Percentiles rank a stretch among this genome's conserved stretches.
phyloP scores from a whole-genome alignment of 2,888 invertebrate species.

The Carpatolechia fugitivella region DNA sequence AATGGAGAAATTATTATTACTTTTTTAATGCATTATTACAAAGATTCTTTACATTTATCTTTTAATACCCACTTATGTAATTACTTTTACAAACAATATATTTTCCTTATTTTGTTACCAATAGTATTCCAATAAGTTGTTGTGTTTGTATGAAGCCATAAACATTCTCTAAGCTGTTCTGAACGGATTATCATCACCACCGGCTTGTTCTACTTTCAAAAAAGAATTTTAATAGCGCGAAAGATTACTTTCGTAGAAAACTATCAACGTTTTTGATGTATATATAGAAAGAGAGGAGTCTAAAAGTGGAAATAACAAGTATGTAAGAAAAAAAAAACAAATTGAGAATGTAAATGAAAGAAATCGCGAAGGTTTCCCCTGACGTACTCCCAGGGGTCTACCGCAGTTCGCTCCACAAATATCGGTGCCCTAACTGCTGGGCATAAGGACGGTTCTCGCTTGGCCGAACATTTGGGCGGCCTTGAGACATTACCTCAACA shows the following conservation, averaged over 20 bases:
- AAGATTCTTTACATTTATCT: too few species aligned
- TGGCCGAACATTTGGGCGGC: neutral
- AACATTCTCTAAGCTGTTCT: neutral
- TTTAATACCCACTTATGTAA: too few species aligned
- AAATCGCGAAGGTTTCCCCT: conserved; percentile 10
- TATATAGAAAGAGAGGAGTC: neutral
- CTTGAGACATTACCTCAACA: conserved; percentile 4
- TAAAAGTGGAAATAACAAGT: too few species aligned
- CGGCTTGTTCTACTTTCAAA: neutral
- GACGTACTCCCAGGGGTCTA: conserved; percentile 1
- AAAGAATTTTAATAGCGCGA: neutral
- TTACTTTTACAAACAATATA: neutral
- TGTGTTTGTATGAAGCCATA: neutral
- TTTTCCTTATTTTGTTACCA: neutral
- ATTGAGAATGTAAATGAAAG: conserved; percentile 6
- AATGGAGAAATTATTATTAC: neutral
- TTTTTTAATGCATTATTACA: too few species aligned
- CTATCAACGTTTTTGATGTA: neutral
- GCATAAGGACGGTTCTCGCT: neutral
- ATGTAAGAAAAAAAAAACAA: neutral
- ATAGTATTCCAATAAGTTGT: neutral
- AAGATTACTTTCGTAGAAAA: neutral
- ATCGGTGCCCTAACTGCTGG: neutral
- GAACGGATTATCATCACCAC: neutral
- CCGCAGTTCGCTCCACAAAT: neutral